Percentiles rank a stretch among this genome's conserved stretches.
These are phyloP conservation scores for Hermetia illucens DNA, from an alignment of 1,140 invertebrate species.

Conservation along the genomic window DNA sequence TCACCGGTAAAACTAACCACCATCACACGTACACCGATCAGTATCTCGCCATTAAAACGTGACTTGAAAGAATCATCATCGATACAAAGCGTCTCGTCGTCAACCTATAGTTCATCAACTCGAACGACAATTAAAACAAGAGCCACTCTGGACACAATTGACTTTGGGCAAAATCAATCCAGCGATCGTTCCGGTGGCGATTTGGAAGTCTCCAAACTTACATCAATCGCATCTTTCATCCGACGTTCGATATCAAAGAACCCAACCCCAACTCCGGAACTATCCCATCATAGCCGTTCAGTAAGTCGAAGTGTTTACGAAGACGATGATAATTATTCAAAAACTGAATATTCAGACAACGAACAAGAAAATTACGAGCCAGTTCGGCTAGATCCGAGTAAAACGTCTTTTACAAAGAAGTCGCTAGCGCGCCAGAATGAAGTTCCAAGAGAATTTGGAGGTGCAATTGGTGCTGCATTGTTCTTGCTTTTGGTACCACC, in stretches of 20 bases:
- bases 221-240: conserved; percentile 19
- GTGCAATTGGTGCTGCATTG: conserved; percentile 20
- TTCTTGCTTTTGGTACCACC: conserved; percentile 17
- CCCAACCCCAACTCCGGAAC: conserved; percentile 8
- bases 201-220: conserved; percentile 15
- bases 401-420: conserved; percentile 1
- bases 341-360: conserved; percentile 31
- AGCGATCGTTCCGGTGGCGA: conserved; percentile 14
- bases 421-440: conserved; percentile 12
- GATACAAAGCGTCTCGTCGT: too few relatives aligned
- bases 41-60: too few relatives aligned
- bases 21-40: too few relatives aligned
- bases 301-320: conserved; percentile 22
- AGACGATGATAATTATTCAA: conserved; percentile 19
- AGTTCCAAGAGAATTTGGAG: conserved; percentile 23
- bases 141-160: conserved; percentile 18
- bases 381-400: conserved; percentile 7
- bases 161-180: conserved; percentile 17
- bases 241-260: conserved; percentile 22
- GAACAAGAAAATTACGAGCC: conserved; percentile 22
- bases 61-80: too few relatives aligned
- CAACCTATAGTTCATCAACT: too few relatives aligned
- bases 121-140: conserved; percentile 5
- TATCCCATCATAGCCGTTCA: conserved; percentile 19
- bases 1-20: too few relatives aligned